Percentiles rank a stretch among this genome's conserved stretches.
Evolutionary conservation across 2,888 invertebrate genomes (phyloP).

Genomic region (Chrysolina americana): DNA sequence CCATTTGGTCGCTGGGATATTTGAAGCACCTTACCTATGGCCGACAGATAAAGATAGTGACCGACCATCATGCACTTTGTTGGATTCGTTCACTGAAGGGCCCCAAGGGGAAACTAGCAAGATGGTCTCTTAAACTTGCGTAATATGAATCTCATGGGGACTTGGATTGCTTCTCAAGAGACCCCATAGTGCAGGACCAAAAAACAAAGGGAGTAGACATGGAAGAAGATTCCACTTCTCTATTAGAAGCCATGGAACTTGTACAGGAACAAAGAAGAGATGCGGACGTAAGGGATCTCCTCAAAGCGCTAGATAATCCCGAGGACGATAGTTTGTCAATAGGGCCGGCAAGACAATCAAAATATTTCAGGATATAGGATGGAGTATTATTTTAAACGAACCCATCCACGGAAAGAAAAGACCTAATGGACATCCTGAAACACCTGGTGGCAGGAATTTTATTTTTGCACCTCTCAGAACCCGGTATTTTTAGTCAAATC

Average conservation of each 20-base stretch:
- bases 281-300: not conserved
- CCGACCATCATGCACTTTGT: slow-evolving; percentile 37
- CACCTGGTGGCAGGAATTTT: no score
- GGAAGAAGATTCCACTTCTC: not conserved
- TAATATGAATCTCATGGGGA: not conserved
- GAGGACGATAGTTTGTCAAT: slow-evolving; percentile 24
- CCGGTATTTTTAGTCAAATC: slow-evolving; percentile 48
- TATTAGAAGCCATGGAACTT: not conserved
- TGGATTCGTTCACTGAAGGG: slow-evolving; percentile 36
- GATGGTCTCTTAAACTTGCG: slow-evolving; percentile 23
- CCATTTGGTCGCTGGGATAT: slow-evolving; percentile 25
- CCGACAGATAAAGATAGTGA: slow-evolving; percentile 38
- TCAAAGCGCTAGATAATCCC: not conserved
- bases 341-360: slow-evolving; percentile 40
- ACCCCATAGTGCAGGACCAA: not conserved
- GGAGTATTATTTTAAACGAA: slow-evolving; percentile 43
- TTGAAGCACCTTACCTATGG: slow-evolving; percentile 1
- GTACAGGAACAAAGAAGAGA: not conserved
- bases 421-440: no score
- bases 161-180: not conserved
- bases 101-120: slow-evolving; percentile 32
- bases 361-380: slow-evolving; percentile 42
- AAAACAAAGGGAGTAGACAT: no score
- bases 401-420: no score
- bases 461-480: slow-evolving; percentile 46